Base-by-base conservation (phyloP, 2,113 vertebrate species). In the Hippocampus zosterae region DNA sequence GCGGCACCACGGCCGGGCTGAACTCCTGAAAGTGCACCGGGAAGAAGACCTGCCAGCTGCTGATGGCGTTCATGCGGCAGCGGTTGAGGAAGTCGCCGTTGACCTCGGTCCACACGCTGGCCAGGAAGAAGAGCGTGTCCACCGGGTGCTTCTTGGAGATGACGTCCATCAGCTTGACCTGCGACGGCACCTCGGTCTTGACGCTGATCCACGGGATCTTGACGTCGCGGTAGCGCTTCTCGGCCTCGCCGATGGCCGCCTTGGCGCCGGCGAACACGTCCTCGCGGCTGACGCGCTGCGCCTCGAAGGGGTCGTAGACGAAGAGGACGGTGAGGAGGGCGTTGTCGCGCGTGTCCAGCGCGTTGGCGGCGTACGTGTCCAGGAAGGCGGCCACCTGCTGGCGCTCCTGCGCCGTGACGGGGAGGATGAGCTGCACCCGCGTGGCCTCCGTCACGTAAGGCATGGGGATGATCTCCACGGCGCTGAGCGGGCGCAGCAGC, bases 141-240 rank as follows among this genome's bases (percentile, higher is more conserved):
- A 98, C 94, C 0, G 96, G 96, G 80, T 99, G 96, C 84, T 98
- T 99, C 91, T 99, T 99, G 0, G 97, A 98, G 73, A 98, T 94
- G 59, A 98, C 94, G 76, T 99, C 97, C 96, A 99, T 97, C 70
- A 99, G 94, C 62, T 96, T 95, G 61, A 98, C 94, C 85, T 99
- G 96, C 0, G 97, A 98, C 0, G 97, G 95, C 23, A 95, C 93
- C 86, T 97, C 96, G 0, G 95, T 97, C 79, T 95, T 95, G 68
- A 99, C 95, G 0, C 95, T 96, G 18, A 98, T 95, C 94, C 96
- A 96, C 0, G 96, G 95, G 71, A 98, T 94, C 88, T 96, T 96
- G 0, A 94, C 90, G 3, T 95, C 95, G 0, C 92, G 79, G 6
- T 95, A 95, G 40, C 94, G 92, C 50, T 93, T 96, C 89, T 98